These are phyloP conservation scores for Oncorhynchus nerka DNA, from an alignment of 2,113 vertebrate species.

Conservation along the genomic window DNA sequence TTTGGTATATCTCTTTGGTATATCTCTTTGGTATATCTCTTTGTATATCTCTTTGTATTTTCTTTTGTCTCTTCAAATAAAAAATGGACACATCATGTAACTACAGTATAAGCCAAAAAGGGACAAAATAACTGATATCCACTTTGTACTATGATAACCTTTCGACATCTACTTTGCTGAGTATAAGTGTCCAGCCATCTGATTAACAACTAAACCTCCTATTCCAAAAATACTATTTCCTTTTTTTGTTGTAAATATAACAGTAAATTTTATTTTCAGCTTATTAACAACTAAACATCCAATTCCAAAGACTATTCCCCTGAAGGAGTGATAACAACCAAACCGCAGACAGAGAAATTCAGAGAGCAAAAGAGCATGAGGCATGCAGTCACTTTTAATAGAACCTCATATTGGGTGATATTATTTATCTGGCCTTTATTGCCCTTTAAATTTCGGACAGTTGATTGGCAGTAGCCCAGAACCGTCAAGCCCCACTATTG, in stretches of 20 bases:
- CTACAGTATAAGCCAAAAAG: neutral
- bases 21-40: too few relatives aligned
- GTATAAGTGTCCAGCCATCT: neutral
- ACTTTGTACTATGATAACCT: neutral
- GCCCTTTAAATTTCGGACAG: slow-evolving; percentile 32
- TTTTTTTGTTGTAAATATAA: neutral
- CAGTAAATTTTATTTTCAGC: neutral
- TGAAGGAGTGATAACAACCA: neutral
- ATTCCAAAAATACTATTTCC: neutral
- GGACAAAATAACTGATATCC: neutral
- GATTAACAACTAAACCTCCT: neutral
- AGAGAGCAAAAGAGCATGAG: neutral
- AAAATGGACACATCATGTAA: neutral
- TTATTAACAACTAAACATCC: neutral
- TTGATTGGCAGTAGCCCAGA: slow-evolving; percentile 59
- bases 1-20: too few relatives aligned
- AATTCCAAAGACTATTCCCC: neutral
- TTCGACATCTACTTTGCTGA: neutral
- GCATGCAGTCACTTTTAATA: neutral
- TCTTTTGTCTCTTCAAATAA: too few relatives aligned
- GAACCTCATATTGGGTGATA: slow-evolving; percentile 37
- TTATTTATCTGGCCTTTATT: slow-evolving; percentile 35
- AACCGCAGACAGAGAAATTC: neutral
- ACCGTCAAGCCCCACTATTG: slow-evolving; percentile 26
- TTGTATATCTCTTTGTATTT: too few relatives aligned